A percentile compares a stretch with the other conserved stretches of the same genome.
Conservation (phyloP, 2,797 vertebrate species). For the Sardinella longiceps region DNA sequence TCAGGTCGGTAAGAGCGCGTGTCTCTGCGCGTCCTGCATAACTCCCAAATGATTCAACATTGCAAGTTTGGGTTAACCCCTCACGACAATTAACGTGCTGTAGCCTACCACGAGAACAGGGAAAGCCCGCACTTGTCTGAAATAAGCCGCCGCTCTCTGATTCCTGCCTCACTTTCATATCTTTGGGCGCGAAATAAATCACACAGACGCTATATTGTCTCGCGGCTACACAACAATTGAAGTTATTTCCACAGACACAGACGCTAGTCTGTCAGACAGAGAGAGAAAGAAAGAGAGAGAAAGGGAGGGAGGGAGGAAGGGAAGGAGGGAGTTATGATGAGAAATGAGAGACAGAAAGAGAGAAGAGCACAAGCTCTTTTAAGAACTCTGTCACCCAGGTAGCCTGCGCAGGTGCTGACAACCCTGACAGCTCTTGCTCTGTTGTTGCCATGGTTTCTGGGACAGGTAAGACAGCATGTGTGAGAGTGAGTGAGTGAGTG, state of each 20-base stretch:
- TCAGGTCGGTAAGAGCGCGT: conserved; percentile 6
- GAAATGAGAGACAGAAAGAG: not conserved
- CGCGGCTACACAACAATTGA: not conserved
- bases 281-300: conserved; percentile 44
- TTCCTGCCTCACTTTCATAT: too few species aligned
- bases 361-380: not conserved
- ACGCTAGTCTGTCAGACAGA: conserved; percentile 48
- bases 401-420: not conserved
- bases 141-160: not conserved
- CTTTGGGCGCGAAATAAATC: not conserved
- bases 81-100: conserved; percentile 29
- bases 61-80: conserved; percentile 40
- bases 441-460: conserved; percentile 9
- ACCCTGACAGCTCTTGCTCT: conserved; percentile 2
- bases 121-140: conserved; percentile 13
- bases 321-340: not conserved
- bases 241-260: not conserved
- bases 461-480: not conserved
- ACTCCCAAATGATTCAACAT: conserved; percentile 33
- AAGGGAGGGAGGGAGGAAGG: not conserved
- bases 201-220: not conserved
- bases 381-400: not conserved
- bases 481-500: not conserved
- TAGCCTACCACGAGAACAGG: not conserved
- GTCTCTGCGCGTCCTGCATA: conserved; percentile 39